These are phyloP conservation scores for Neopipo cinnamomea DNA, from an alignment of 2,113 vertebrate species.

Conservation along the genomic window DNA sequence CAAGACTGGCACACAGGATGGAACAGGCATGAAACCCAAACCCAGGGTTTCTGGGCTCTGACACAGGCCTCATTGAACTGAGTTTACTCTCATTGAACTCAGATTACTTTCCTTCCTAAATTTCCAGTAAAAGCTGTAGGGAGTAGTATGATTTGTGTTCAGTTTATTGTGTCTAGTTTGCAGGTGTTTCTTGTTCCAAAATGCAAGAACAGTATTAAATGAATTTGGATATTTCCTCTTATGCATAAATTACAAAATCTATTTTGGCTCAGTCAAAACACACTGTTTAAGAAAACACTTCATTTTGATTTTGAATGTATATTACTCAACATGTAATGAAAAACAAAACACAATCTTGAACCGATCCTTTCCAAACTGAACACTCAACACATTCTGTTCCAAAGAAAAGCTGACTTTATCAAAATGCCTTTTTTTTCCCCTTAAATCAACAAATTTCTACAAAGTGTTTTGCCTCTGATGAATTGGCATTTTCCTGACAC, in stretches of 20 bases:
- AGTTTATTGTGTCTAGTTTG: neutral
- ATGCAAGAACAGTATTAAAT: neutral
- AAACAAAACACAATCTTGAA: constrained; percentile 57
- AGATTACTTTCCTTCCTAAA: neutral
- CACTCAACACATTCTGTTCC: constrained; percentile 45
- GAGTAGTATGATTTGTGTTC: neutral
- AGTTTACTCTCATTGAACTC: neutral
- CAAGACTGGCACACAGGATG: neutral
- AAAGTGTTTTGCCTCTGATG: constrained; percentile 51
- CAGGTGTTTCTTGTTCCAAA: neutral
- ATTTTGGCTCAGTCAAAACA: constrained; percentile 48
- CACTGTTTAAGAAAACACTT: constrained; percentile 50
- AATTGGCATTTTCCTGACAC: constrained; percentile 60
- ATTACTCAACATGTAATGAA: constrained; percentile 58
- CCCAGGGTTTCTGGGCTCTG: neutral
- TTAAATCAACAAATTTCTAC: constrained; percentile 55
- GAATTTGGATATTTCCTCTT: constrained; percentile 3
- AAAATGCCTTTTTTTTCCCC: neutral
- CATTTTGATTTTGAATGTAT: constrained; percentile 57
- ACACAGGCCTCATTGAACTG: neutral
- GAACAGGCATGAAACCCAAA: neutral
- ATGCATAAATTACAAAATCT: constrained; percentile 32
- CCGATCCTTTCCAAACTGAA: constrained; percentile 16
- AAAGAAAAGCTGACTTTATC: constrained; percentile 63
- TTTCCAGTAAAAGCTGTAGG: neutral